Evolutionary conservation across 2,113 vertebrate species (phyloP).

Genomic region (Phasianus colchicus): DNA sequence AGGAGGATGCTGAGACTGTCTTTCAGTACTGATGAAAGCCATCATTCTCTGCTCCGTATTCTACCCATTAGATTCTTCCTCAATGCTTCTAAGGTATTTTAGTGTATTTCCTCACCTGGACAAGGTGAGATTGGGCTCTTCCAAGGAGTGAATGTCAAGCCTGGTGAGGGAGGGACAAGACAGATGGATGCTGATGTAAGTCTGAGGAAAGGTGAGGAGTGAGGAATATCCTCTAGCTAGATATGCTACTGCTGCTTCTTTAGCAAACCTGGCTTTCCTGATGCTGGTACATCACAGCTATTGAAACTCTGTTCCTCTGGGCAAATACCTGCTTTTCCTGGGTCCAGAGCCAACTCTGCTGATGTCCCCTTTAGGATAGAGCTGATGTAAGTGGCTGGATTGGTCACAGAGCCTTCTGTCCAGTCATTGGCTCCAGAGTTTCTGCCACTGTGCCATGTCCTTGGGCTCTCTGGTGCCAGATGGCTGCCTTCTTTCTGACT

Average conservation of each 20-base stretch:
- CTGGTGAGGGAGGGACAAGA: not conserved
- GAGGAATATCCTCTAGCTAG: not conserved
- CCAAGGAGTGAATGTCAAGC: not conserved
- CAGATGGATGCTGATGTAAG: not conserved
- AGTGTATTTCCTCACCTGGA: not conserved
- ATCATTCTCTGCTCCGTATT: not conserved
- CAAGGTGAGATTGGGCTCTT: not conserved
- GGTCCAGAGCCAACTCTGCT: not conserved
- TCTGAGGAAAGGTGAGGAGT: not conserved
- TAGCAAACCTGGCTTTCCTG: not conserved
- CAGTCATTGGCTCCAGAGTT: not conserved
- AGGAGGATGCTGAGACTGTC: not conserved
- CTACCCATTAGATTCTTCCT: not conserved
- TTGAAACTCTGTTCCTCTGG: not conserved
- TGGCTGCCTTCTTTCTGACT: rapidly evolving
- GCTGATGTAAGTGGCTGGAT: not conserved
- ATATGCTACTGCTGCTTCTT: not conserved
- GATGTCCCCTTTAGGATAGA: not conserved
- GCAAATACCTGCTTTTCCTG: not conserved
- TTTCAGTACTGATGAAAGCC: not conserved
- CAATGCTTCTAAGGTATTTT: not conserved
- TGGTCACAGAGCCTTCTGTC: not conserved
- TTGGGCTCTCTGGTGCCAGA: not conserved
- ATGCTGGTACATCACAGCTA: not conserved
- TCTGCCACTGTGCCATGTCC: not conserved